Base-by-base conservation (phyloP, 92 coral and sea anemone genomes). In the Epizoanthus fatuus region DNA sequence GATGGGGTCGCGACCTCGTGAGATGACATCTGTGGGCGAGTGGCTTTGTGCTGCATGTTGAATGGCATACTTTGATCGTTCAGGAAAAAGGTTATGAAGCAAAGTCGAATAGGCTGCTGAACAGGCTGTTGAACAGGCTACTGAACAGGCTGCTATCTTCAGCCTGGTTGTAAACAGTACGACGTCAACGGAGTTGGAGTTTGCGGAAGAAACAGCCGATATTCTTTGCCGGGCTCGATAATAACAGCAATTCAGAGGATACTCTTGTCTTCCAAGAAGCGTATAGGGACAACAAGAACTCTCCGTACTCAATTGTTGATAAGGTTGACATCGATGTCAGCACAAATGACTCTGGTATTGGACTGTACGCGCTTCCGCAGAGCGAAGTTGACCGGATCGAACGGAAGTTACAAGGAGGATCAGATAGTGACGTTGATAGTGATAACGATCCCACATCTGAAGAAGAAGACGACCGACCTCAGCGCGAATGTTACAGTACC, bases 281-380 rank as follows among this genome's bases (percentile, higher is more conserved):
- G n/a, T 89, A 84, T 80, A 75, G 88, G 74, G 70, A 89, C 86
- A 82, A 67, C 74, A 84, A 83, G 72, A 89, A 89, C 80, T 83
- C 86, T 44, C 88, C 92, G 13, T 84, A 89, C 66, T 15, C 86
- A 54, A 79, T 72, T 72, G 62, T 78, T 54, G 82, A 84, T 59
- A 65, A 64, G 56, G 92, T 53, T 54, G 60, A 62, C 69, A 89
- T 69, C 45, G 86, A 72, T 35, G 72, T 79, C 68, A 63, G 44
- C 77, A 85, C 78, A 14, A 69, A 79, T 17, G 86, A 56, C 68
- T 38, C 83, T 32, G 83, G 78, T 69, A 51, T 54, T 47, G 79
- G 19, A 89, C 70, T 78, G 63, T 89, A 89, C 78, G 65, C 62
- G 69, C 83, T 85, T 79, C 72, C 93, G 25, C 90, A 90, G 57